Evolutionary conservation across 2,888 invertebrate genomes (phyloP), one percentile per base, ranked within the genome.

Genomic region (Drosophila anceps): DNA sequence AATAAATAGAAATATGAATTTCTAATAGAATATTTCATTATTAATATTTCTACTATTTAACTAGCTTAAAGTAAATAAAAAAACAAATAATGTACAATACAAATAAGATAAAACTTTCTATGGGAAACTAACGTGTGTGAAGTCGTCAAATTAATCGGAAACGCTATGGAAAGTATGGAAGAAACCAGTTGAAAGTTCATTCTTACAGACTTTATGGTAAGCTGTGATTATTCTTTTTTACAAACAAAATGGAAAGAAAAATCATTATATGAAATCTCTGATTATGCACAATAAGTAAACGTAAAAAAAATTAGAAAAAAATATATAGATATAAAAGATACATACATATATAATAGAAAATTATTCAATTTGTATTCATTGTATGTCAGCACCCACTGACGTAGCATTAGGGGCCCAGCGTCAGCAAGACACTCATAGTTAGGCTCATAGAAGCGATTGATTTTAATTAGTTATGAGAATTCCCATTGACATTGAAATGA

Each of bases 71-170:
- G 13, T 48, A 15, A n/a, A 41, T 18, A 27, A 15, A 35, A 18
- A 41, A 53, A 9, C 6, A 27, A 31, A 64, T 69, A 76, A 76
- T 77, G 43, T 65, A 39, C 69, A 65, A 55, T 77, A 76, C 78
- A 62, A 76, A 15, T 43, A 1, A 59, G 0, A 2, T 6, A 77
- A 35, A 69, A 69, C 41, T 37, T 62, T 15, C 55, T 54, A 0
- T 1, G 53, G n/a, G 53, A 53, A 35, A 35, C 20, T 20, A 24
- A 8, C 27, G 9, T 20, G 2, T 20, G 43, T 20, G 2, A 7
- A 7, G 13, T 13, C 0, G 31, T 8, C 18, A 4, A 50, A 31
- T 8, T 31, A 18, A 33, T 50, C 50, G 48, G n/a, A 6, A 18
- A 18, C 13, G 12, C 5, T 7, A 31, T n/a, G 48, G 10, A 5